Evolutionary conservation across 2,113 vertebrate species (phyloP), one percentile per base, ranked within the genome.

Genomic region (Sapayoa aenigma): DNA sequence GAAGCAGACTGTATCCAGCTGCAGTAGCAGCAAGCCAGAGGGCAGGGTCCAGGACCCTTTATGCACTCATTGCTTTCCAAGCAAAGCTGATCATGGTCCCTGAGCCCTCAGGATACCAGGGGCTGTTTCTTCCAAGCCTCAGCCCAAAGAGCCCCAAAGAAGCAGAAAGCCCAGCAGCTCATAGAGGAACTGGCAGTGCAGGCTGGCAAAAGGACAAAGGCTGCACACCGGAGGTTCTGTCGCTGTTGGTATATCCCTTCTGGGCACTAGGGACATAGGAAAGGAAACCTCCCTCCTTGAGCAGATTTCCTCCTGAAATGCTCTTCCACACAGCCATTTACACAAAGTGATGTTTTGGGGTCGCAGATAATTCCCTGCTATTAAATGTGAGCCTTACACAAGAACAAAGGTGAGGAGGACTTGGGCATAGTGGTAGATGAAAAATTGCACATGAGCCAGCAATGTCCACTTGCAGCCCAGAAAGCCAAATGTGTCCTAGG

Each of bases 211-310:
- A 9, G 52, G 52, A 71, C 0, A 0, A 78, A 82, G 60, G 41
- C 41, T 76, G 87, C 74, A 65, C 25, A 20, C 9, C 18, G 0
- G 74, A 94, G 87, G 9, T 72, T 50, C 49, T 3, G 1, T 58
- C 83, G 73, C 59, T 55, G 21, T 58, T 46, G 77, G 35, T 93
- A 68, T 52, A 80, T 93, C 78, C 84, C 63, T 76, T 87, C 59
- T 90, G 55, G n/a, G 19, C 58, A 17, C 50, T 35, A 62, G 81
- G 78, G 66, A 93, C 6, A 0, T 0, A 0, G 37, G 46, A 89
- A 62, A 91, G 94, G 89, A 96, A 96, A 74, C 58, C 46, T 90
- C 66, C 82, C 60, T 93, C n/a, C 63, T n/a, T 50, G 78, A 69
- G 46, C 71, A 95, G 58, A 83, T 91, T 95, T 96, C 87, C 84